A percentile compares a stretch with the other conserved stretches of the same genome.
Conservation (phyloP, 1,140 invertebrate species). For the Yoshiicerus persimilis region DNA sequence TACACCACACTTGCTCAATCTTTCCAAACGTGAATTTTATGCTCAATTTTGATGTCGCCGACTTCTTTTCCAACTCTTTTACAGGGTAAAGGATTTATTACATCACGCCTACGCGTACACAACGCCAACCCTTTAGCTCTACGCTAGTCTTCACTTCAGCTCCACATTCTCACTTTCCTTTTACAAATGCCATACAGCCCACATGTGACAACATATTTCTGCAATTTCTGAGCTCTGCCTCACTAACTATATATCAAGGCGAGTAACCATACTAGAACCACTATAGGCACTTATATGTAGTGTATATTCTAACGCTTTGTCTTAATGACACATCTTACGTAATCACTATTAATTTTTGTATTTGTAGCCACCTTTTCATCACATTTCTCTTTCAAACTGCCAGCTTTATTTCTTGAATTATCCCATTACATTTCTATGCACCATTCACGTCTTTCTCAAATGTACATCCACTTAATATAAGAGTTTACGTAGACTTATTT, state of each 20-base stretch:
- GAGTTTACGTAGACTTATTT: no score
- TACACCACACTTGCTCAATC: neutral
- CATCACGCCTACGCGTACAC: neutral
- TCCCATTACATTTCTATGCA: neutral
- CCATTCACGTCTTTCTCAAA: neutral
- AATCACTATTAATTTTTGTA: neutral
- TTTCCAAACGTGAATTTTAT: conserved; percentile 21
- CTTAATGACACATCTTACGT: neutral
- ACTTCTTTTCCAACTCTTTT: neutral
- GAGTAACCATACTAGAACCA: neutral
- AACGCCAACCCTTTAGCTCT: neutral
- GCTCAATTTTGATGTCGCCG: conserved; percentile 18
- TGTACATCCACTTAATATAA: no score
- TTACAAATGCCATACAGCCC: neutral
- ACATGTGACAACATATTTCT: neutral
- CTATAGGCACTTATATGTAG: neutral
- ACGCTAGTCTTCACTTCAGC: neutral
- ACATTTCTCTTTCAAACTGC: neutral
- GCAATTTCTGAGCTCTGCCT: neutral
- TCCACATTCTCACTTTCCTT: neutral
- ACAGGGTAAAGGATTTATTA: neutral
- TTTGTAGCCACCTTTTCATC: neutral
- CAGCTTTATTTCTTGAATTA: neutral
- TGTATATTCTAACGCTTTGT: neutral
- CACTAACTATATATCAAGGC: neutral